A percentile compares a stretch with the other conserved stretches of the same genome.
Evolutionary conservation across 2,888 invertebrate species (phyloP).

Genomic region (Drosophila merina): DNA sequence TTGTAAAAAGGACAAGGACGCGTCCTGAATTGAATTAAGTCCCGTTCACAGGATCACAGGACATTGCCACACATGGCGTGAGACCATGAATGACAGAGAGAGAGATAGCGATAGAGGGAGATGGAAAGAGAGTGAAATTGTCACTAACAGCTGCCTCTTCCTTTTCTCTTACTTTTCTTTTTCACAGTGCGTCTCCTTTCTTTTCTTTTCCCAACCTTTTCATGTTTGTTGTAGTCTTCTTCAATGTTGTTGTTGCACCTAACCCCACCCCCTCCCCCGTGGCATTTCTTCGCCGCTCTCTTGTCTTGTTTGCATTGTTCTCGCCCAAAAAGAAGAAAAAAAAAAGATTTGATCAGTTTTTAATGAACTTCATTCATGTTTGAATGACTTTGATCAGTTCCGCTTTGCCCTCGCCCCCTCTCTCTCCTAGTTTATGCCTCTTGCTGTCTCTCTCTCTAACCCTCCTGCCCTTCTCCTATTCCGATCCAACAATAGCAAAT

Average conservation of each 20-base stretch:
- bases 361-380: slow-evolving; percentile 83
- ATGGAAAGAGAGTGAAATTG: slow-evolving; percentile 43
- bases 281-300: slow-evolving; percentile 54
- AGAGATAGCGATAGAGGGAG: neutral
- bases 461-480: neutral
- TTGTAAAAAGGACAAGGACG: slow-evolving; percentile 44
- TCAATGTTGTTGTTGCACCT: neutral
- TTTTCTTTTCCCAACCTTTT: slow-evolving; percentile 16
- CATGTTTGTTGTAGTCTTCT: neutral
- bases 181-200: slow-evolving; percentile 32
- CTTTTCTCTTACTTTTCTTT: slow-evolving; percentile 35
- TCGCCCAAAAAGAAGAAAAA: slow-evolving; percentile 58
- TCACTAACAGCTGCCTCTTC: slow-evolving; percentile 61
- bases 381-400: slow-evolving; percentile 81
- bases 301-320: slow-evolving; percentile 74
- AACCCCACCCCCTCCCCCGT: slow-evolving; percentile 1
- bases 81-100: slow-evolving; percentile 9
- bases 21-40: slow-evolving; percentile 31
- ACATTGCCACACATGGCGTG: slow-evolving; percentile 57
- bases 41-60: slow-evolving; percentile 9
- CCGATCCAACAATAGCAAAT: slow-evolving; percentile 58
- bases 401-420: slow-evolving; percentile 40
- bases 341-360: slow-evolving; percentile 81
- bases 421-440: neutral
- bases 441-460: slow-evolving; percentile 1